phyloP scores from a whole-genome alignment of 2,888 invertebrate species.

The Bhutanitis thaidina region DNA sequence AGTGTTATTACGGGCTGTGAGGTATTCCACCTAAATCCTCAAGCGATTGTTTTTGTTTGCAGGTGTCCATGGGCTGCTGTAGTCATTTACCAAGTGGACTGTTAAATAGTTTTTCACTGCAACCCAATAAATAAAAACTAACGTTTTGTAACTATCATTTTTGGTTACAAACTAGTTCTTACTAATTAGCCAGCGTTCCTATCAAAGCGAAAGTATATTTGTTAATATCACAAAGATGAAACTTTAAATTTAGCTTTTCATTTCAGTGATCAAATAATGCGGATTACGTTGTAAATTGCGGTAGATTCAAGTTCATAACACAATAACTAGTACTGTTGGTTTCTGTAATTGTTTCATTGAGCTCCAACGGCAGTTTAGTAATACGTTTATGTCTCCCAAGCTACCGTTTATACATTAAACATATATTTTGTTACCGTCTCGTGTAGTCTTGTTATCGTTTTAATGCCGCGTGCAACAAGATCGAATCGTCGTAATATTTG shows the following conservation, averaged over 20 bases:
- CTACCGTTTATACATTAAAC: slow-evolving; percentile 17
- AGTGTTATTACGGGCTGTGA: no score
- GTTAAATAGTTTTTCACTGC: no score
- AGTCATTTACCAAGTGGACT: no score
- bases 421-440: slow-evolving; percentile 13
- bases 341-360: slow-evolving; percentile 16
- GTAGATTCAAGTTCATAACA: slow-evolving; percentile 2
- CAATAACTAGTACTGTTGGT: slow-evolving; percentile 8
- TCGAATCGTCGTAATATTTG: not conserved
- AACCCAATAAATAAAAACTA: no score
- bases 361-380: slow-evolving; percentile 15
- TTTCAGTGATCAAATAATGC: slow-evolving; percentile 13
- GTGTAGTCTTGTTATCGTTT: slow-evolving; percentile 13
- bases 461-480: not conserved
- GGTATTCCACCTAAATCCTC: no score
- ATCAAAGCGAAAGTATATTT: no score
- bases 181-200: no score
- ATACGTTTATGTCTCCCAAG: slow-evolving; percentile 15
- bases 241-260: not conserved
- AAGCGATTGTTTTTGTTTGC: no score
- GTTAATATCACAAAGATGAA: no score
- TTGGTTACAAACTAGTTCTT: no score
- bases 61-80: no score
- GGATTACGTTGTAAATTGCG: slow-evolving; percentile 8
- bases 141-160: no score